Conservation (phyloP, 2,113 vertebrate genomes). For the Pseudorhombus dupliciocellatus region DNA sequence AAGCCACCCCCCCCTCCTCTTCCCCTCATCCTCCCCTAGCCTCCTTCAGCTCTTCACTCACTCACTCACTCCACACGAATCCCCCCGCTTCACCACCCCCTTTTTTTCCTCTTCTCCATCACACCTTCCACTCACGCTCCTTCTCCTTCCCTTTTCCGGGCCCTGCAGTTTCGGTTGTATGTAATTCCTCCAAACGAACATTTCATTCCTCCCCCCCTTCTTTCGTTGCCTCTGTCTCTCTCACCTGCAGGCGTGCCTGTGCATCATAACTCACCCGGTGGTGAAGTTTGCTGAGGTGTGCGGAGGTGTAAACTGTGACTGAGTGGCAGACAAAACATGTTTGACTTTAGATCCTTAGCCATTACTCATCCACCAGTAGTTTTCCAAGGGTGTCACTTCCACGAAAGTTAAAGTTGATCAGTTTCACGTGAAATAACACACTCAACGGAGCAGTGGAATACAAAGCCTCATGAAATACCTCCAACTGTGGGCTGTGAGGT, state of each 20-base stretch:
- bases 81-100: slow-evolving; percentile 15
- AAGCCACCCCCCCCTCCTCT: slow-evolving; percentile 61
- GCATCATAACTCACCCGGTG: slow-evolving; percentile 68
- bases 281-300: slow-evolving; percentile 69
- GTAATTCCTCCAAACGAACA: slow-evolving; percentile 23
- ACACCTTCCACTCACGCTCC: slow-evolving; percentile 40
- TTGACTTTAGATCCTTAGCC: slow-evolving; percentile 48
- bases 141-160: slow-evolving; percentile 18
- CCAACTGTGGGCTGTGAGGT: slow-evolving; percentile 18
- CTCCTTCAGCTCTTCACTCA: slow-evolving; percentile 62
- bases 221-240: slow-evolving; percentile 10
- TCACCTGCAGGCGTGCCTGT: slow-evolving; percentile 62
- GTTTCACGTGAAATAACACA: neutral
- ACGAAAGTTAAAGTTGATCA: neutral
- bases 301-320: slow-evolving; percentile 62
- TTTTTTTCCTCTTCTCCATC: slow-evolving; percentile 44
- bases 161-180: slow-evolving; percentile 34
- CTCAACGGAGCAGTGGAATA: neutral
- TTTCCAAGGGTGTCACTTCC: slow-evolving; percentile 21
- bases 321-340: slow-evolving; percentile 69
- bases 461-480: slow-evolving; percentile 34
- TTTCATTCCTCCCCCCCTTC: neutral
- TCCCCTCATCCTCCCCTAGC: slow-evolving; percentile 58
- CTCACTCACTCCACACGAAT: slow-evolving; percentile 49
- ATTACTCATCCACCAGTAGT: slow-evolving; percentile 51